phyloP scores from a whole-genome alignment of 2,797 vertebrate species.

The Rhincodon typus region DNA sequence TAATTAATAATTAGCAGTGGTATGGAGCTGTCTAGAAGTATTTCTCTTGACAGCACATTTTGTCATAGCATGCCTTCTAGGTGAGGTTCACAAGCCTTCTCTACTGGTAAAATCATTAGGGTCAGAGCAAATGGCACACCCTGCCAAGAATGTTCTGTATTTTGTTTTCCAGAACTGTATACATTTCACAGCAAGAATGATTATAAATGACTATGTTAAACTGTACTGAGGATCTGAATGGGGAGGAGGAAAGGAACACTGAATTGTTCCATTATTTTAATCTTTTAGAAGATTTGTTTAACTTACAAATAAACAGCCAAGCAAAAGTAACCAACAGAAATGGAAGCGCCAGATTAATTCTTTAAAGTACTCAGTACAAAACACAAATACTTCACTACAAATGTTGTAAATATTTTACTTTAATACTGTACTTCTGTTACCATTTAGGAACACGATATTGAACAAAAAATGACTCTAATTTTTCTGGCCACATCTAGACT shows the following conservation, averaged over 20 bases:
- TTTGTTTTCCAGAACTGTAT: neutral
- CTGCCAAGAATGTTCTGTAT: neutral
- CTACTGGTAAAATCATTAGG: neutral
- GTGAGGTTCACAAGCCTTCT: neutral
- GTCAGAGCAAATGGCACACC: constrained; percentile 10
- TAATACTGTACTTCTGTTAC: neutral
- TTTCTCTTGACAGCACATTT: constrained; percentile 7
- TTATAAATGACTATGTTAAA: constrained; percentile 32
- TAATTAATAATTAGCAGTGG: constrained; percentile 13
- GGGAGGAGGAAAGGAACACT: neutral
- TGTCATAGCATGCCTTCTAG: neutral
- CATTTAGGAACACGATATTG: neutral
- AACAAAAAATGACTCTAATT: neutral
- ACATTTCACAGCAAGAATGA: constrained; percentile 29
- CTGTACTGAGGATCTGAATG: neutral
- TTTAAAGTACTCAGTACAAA: neutral
- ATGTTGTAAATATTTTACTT: neutral
- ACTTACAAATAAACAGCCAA: neutral
- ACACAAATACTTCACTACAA: neutral
- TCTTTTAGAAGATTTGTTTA: too few species aligned
- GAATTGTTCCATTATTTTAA: constrained; percentile 15
- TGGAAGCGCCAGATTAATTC: neutral
- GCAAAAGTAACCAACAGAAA: neutral
- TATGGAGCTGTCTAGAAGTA: neutral
- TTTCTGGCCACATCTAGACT: neutral